Base-by-base conservation (phyloP, 2,888 invertebrate genomes). In the Bibio marci region DNA sequence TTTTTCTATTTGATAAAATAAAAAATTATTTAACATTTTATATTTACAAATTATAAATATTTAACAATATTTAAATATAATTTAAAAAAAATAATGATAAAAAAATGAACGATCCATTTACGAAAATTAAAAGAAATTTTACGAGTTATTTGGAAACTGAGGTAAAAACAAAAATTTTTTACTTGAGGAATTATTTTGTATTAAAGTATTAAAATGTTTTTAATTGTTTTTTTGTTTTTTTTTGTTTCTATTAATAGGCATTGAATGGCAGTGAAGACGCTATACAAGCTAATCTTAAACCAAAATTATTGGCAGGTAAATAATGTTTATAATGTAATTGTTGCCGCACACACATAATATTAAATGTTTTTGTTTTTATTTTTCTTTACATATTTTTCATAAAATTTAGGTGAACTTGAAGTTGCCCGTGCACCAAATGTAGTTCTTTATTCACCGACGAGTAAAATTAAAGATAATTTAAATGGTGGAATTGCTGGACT, bases 391-490 rank as follows among this genome's bases (percentile, higher is more conserved):
- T n/a, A n/a, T n/a, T n/a, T n/a, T n/a, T 30, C 13, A 17, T 15
- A 37, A 39, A 56, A 1, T 44, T 55, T 42, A 73, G 87, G 86
- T 37, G 92, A 94, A 64, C 69, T 78, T 48, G 67, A 83, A 43
- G 80, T 87, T 41, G 79, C 81, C 19, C 76, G 77, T 49, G 87
- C 85, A 25, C 74, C 77, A 53, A 79, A 74, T 56, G 88, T 88
- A 43, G 69, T 87, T 47, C 71, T 88, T 72, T 82, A 80, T 59
- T 81, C 90, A 12, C 58, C 58, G 19, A 53, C 58, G 17, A 57
- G 57, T 30, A 53, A 57, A 37, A 52, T 52, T 13, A 50, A 50
- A n/a, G 78, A 78, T 51, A 80, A 83, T 49, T 70, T 78, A 44
- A 82, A 81, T 53, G 72, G 74, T 50, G 86, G 86, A 39, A 73